phyloP scores from a whole-genome alignment of 2,113 vertebrate genomes.

The Bucco capensis region DNA sequence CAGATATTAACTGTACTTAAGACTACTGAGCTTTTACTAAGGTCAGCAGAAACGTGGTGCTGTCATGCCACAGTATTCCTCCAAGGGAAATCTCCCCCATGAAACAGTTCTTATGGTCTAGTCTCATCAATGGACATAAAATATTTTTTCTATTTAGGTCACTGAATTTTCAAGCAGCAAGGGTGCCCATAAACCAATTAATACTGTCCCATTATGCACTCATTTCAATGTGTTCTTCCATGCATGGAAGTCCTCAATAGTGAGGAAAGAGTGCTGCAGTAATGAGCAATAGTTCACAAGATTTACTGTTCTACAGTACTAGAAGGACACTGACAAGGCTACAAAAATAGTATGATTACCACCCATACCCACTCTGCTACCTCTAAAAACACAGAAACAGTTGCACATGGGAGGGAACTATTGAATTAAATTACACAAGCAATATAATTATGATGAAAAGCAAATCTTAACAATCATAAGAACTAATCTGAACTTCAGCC shows the following conservation, averaged over 20 bases:
- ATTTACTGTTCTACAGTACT: not conserved
- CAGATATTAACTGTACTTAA: not conserved
- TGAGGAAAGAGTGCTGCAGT: not conserved
- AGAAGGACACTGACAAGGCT: not conserved
- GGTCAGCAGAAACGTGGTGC: not conserved
- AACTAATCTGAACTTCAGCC: not conserved
- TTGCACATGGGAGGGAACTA: not conserved
- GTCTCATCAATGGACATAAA: not conserved
- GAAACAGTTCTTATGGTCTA: not conserved
- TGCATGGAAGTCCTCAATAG: not conserved
- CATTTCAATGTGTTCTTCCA: not conserved
- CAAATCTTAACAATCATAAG: not conserved
- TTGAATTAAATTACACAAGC: not conserved
- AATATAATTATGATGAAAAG: not conserved
- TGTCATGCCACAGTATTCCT: not conserved
- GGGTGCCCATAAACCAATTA: not conserved
- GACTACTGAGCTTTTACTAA: not conserved
- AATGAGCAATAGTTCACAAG: not conserved
- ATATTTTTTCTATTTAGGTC: constrained; percentile 10
- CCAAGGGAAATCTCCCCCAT: not conserved
- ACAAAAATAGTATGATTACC: no score
- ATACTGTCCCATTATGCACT: not conserved
- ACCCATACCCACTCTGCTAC: not conserved
- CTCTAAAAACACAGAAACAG: not conserved
- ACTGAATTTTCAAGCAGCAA: constrained; percentile 10